Evolutionary conservation across 2,113 vertebrate genomes (phyloP), one percentile per base, ranked within the genome.

Genomic region (Cynopterus brachyotis): DNA sequence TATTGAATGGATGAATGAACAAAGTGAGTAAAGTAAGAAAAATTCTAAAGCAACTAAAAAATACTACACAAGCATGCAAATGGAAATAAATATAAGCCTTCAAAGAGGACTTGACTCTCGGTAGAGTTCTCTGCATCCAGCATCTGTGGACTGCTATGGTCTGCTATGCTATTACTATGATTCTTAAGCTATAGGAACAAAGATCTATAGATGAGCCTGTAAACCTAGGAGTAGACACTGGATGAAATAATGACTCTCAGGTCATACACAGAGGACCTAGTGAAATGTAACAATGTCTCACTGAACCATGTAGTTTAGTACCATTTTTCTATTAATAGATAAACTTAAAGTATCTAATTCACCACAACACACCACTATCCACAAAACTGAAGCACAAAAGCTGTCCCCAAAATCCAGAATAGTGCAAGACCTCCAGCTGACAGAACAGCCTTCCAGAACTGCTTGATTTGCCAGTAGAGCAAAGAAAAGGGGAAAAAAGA

Each of bases 381-480:
- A 59, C 88, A 91, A 94, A 95, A 81, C 70, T 69, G 67, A 97
- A 93, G 67, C n/a, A 93, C 47, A 89, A 93, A 95, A 82, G 67
- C 72, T 90, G 30, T 64, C 32, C 66, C 67, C 60, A 73, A 91
- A 85, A 55, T 16, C 59, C 26, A 82, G 50, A 76, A 13, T 79
- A 70, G 53, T 70, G 28, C 35, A 73, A 96, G 76, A 95, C 59
- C 81, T 96, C 83, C 95, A 96, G 96, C 87, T 97, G 76, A 97
- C 92, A 87, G 94, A 98, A 89, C 50, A 97, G 95, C 88, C 81
- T 87, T 69, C 78, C 59, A 72, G 76, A 85, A 82, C 55, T 35
- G 79, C 79, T 85, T 62, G 50, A 59, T 78, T 94, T 94, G 82
- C 78, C 78, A 86, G 60, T 67, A 94, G 11, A 95, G 75, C 55